A percentile compares a stretch with the other conserved stretches of the same genome.
Evolutionary conservation across 2,888 invertebrate species (phyloP).

Genomic region (Dasysyrphus albostriatus): DNA sequence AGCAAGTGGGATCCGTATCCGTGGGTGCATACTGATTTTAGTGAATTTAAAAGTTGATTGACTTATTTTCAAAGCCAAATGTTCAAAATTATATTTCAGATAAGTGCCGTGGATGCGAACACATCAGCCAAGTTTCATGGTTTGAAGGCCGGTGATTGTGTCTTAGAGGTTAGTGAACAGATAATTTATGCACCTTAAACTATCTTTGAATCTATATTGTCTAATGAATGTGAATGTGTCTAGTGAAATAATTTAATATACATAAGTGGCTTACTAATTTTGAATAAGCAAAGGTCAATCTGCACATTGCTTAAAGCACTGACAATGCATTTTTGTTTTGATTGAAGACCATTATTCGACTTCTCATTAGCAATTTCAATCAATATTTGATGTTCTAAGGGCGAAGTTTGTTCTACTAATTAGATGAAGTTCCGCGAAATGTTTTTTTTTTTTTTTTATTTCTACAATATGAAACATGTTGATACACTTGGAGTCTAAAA

Average conservation of each 20-base stretch:
- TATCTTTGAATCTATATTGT: background rate
- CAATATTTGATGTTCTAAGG: background rate
- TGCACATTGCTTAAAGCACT: background rate
- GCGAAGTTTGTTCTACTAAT: background rate
- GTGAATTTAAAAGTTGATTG: background rate
- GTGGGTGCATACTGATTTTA: constrained; percentile 85
- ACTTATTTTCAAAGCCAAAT: background rate
- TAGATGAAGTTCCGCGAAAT: background rate
- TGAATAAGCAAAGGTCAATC: background rate
- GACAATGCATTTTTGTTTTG: background rate
- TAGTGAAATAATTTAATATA: background rate
- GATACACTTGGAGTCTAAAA: background rate
- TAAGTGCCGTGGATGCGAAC: constrained; percentile 86
- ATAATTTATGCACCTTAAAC: background rate
- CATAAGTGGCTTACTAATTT: too few species aligned
- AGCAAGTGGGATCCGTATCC: constrained; percentile 93
- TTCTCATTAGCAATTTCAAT: background rate
- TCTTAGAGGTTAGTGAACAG: constrained; percentile 87
- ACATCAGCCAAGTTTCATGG: constrained; percentile 88
- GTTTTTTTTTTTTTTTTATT: background rate
- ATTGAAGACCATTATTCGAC: background rate
- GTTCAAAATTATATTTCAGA: constrained; percentile 82
- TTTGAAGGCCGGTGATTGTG: constrained; percentile 88
- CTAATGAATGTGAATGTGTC: background rate
- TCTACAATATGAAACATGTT: background rate